A percentile compares a stretch with the other conserved stretches of the same genome.
phyloP scores from a whole-genome alignment of 2,888 invertebrate genomes.

The Mythimna impura region DNA sequence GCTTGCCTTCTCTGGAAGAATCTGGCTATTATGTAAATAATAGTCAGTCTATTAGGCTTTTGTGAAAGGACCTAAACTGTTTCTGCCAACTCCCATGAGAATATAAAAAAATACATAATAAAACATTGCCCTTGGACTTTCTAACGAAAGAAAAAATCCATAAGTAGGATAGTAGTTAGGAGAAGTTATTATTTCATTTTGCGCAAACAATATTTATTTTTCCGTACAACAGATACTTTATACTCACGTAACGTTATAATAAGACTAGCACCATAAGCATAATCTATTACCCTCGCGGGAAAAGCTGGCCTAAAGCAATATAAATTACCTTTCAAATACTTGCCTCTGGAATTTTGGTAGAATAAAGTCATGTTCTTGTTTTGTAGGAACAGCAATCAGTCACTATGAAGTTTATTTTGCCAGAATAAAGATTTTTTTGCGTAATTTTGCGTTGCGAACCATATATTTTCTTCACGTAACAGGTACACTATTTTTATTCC shows the following conservation, averaged over 20 bases:
- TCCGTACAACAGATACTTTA: constrained; percentile 55
- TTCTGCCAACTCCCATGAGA: neutral
- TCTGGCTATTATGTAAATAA: too few species aligned
- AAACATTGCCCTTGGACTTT: neutral
- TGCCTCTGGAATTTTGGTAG: constrained; percentile 52
- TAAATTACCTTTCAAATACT: constrained; percentile 67
- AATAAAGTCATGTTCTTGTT: constrained; percentile 60
- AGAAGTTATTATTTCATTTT: constrained; percentile 49
- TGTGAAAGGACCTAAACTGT: neutral
- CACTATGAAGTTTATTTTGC: constrained; percentile 48
- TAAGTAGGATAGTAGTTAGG: constrained; percentile 25
- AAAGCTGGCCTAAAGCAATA: constrained; percentile 62
- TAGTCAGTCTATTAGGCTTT: neutral
- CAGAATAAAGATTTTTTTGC: constrained; percentile 1
- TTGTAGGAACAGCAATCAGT: constrained; percentile 55
- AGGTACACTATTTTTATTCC: neutral
- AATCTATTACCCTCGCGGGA: constrained; percentile 64
- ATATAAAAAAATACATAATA: neutral
- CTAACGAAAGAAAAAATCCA: constrained; percentile 17
- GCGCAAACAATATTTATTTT: constrained; percentile 53
- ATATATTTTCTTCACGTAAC: constrained; percentile 3
- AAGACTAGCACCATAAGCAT: constrained; percentile 61
- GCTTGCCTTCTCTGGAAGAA: too few species aligned
- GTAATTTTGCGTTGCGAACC: constrained; percentile 15
- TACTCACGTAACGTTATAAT: constrained; percentile 57